Conservation (phyloP, 2,113 vertebrate species). For the Heterotilapia buettikoferi region DNA sequence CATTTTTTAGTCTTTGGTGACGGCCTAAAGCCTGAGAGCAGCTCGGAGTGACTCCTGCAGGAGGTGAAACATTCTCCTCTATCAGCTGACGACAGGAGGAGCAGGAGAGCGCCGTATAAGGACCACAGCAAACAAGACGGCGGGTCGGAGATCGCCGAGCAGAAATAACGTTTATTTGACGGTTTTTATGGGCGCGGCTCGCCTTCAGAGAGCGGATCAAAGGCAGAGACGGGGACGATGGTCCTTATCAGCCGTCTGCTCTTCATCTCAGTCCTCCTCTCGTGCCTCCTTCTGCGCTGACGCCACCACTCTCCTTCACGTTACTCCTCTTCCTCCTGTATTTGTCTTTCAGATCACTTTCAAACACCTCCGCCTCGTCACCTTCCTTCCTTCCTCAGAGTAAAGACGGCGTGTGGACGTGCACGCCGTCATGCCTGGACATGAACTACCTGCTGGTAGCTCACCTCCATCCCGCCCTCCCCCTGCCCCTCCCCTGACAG, state of each 20-base stretch:
- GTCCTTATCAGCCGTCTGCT: neutral
- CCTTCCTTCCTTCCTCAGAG: neutral
- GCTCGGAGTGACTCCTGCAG: neutral
- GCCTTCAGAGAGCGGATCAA: neutral
- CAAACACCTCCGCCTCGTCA: neutral
- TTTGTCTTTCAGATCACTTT: neutral
- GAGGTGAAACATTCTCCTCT: conserved; percentile 13
- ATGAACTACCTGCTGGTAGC: conserved; percentile 27
- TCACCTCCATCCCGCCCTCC: conserved; percentile 12
- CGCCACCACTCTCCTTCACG: neutral
- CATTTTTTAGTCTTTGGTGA: neutral
- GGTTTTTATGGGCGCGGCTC: neutral
- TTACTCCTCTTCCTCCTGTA: neutral
- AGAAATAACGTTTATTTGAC: fast-evolving
- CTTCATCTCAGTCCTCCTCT: neutral
- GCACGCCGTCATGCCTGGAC: conserved; percentile 53
- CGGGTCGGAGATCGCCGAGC: neutral
- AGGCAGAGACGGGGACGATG: neutral
- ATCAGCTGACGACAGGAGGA: neutral
- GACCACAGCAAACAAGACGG: neutral
- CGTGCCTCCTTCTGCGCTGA: neutral
- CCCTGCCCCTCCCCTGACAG: neutral
- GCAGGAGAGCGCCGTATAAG: neutral
- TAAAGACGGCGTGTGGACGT: neutral
- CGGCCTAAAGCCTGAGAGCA: neutral